phyloP scores from a whole-genome alignment of 2,888 invertebrate species.

The Prosopocoilus inquinatus region DNA sequence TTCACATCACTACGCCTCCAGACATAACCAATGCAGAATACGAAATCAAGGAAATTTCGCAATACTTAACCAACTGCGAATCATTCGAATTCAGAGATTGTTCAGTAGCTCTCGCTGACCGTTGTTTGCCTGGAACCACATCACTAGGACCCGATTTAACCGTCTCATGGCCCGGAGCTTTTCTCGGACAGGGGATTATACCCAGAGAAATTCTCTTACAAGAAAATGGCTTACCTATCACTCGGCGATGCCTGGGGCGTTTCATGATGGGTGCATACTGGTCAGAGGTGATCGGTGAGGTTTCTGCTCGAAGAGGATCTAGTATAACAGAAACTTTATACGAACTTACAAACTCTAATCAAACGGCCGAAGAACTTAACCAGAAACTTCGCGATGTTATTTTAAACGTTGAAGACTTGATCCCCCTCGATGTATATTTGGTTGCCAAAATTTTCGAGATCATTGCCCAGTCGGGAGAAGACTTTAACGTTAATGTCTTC shows the following conservation, averaged over 20 bases:
- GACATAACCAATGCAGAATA: too few species aligned
- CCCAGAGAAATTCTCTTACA: not conserved
- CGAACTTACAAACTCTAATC: not conserved
- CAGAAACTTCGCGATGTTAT: not conserved
- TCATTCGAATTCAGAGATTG: not conserved
- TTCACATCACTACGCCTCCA: too few species aligned
- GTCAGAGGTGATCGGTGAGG: not conserved
- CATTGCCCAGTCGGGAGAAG: not conserved
- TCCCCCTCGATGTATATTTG: not conserved
- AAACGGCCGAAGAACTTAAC: not conserved
- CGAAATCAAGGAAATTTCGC: not conserved
- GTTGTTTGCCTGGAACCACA: not conserved
- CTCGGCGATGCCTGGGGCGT: slow-evolving; percentile 7
- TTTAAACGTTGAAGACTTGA: not conserved
- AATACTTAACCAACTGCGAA: not conserved
- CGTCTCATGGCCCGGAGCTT: not conserved
- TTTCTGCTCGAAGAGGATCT: not conserved
- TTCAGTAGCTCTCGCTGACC: not conserved
- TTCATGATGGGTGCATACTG: slow-evolving; percentile 9
- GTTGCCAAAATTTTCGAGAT: not conserved
- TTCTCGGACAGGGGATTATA: not conserved
- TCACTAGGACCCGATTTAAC: not conserved
- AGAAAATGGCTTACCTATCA: slow-evolving; percentile 9
- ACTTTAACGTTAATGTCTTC: not conserved
- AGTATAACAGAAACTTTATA: not conserved